These are phyloP conservation scores for Heliconius congener DNA, from an alignment of 1,140 invertebrate genomes.

Conservation along the genomic window DNA sequence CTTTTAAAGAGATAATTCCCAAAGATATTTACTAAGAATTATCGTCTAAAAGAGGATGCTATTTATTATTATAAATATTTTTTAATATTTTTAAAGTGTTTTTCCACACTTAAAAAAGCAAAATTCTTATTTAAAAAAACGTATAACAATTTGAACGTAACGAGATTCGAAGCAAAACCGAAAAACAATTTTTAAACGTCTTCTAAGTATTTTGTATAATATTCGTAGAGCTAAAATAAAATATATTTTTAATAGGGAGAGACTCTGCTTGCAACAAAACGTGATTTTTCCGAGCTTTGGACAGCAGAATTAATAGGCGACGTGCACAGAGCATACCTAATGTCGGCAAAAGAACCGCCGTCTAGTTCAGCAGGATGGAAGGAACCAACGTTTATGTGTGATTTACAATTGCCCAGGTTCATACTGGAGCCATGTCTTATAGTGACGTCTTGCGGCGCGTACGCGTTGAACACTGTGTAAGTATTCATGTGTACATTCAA, in stretches of 20 bases:
- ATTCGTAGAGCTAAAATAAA: too few species aligned
- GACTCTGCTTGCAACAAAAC: slow-evolving; percentile 50
- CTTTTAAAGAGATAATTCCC: too few species aligned
- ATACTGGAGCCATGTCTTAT: slow-evolving; percentile 63
- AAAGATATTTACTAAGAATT: too few species aligned
- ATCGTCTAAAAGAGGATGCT: too few species aligned
- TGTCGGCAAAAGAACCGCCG: slow-evolving; percentile 59
- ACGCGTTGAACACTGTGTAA: slow-evolving; percentile 70
- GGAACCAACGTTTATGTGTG: slow-evolving; percentile 69
- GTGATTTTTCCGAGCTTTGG: slow-evolving; percentile 63
- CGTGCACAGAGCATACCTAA: slow-evolving; percentile 58
- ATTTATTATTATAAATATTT: too few species aligned
- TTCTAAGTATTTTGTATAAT: too few species aligned
- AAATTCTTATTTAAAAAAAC: too few species aligned
- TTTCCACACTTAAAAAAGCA: too few species aligned
- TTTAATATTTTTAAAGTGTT: too few species aligned
- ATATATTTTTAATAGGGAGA: slow-evolving; percentile 52
- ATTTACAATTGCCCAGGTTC: slow-evolving; percentile 66
- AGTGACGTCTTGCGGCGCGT: slow-evolving; percentile 64
- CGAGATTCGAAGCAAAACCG: too few species aligned
- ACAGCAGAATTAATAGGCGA: slow-evolving; percentile 65
- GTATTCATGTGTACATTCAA: slow-evolving; percentile 12
- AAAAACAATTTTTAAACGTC: too few species aligned
- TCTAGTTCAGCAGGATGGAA: slow-evolving; percentile 49
- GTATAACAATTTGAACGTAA: too few species aligned